Conservation (phyloP, 2,888 invertebrate species). For the Perdita meconis region DNA sequence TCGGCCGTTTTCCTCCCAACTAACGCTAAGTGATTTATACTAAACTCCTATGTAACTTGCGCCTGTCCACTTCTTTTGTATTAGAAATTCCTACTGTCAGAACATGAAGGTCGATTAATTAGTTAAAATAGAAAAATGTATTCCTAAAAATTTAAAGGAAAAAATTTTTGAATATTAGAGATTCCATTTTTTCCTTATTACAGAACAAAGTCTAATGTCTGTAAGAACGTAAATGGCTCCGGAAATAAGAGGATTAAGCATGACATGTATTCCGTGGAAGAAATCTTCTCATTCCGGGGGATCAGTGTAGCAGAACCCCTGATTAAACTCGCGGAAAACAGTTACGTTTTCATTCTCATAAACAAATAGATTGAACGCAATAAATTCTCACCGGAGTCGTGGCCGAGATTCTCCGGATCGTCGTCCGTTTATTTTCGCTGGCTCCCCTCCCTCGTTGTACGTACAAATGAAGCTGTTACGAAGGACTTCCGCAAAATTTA, state of each 20-base stretch:
- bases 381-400: conserved; percentile 22
- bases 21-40: not conserved
- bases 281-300: not conserved
- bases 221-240: not conserved
- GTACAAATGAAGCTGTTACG: conserved; percentile 50
- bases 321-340: conserved; percentile 20
- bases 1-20: conserved; percentile 1
- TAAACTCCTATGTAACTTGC: not conserved
- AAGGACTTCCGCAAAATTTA: conserved; percentile 35
- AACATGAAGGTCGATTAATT: too few relatives aligned
- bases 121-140: too few relatives aligned
- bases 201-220: not conserved
- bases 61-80: not conserved
- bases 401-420: conserved; percentile 26
- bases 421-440: conserved; percentile 32
- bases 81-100: not conserved
- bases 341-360: conserved; percentile 31
- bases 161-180: not conserved
- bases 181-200: too few relatives aligned
- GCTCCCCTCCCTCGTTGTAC: not conserved
- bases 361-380: conserved; percentile 31
- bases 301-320: not conserved
- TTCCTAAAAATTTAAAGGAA: too few relatives aligned
- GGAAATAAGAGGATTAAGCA: not conserved
- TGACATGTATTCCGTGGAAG: not conserved